Conservation (phyloP, 2,113 vertebrate species). For the Phodopus roborovskii region DNA sequence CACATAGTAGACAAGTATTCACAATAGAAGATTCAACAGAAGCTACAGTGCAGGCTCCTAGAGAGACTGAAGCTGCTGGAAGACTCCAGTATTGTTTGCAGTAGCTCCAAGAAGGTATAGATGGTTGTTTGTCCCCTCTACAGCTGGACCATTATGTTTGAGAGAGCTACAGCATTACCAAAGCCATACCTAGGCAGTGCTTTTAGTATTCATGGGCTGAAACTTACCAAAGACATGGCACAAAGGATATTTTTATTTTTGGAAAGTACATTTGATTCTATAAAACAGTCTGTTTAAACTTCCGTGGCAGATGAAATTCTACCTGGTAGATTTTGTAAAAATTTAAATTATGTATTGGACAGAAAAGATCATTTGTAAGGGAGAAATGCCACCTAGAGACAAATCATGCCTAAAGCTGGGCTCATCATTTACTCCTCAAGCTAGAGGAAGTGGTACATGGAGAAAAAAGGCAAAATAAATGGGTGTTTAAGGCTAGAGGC, state of each 20-base stretch:
- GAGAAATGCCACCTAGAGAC: neutral
- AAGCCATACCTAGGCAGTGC: neutral
- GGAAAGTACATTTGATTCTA: constrained; percentile 21
- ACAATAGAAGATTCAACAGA: neutral
- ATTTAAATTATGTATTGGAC: neutral
- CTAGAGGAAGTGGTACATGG: neutral
- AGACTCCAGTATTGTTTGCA: neutral
- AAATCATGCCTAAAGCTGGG: neutral
- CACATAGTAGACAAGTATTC: neutral
- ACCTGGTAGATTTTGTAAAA: constrained; percentile 29
- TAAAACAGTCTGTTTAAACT: neutral
- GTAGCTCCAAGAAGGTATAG: neutral
- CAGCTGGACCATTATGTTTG: neutral
- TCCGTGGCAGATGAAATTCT: neutral
- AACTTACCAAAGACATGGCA: neutral
- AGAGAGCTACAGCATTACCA: neutral
- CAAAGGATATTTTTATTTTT: neutral
- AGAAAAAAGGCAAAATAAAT: neutral
- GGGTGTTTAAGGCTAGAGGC: constrained; percentile 14
- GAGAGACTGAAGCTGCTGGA: neutral
- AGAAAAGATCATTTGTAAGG: neutral
- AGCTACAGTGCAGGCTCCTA: neutral
- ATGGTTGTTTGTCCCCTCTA: neutral
- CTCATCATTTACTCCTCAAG: neutral
- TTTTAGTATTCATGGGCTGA: neutral